Conservation (phyloP, 1,140 invertebrate genomes). For the Spodoptera frugiperda region DNA sequence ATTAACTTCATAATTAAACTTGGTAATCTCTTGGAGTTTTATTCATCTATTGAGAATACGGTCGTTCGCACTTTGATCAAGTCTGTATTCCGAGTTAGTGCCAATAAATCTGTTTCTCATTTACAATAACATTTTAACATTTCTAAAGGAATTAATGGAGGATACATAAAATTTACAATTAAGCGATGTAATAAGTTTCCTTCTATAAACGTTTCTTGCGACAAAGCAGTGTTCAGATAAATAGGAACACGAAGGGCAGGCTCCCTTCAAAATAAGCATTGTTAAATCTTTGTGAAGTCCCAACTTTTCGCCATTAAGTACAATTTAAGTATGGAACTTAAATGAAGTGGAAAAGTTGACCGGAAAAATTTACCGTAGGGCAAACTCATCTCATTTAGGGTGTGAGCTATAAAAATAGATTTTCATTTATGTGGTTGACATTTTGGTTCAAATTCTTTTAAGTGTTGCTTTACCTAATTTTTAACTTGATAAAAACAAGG, state of each 20-base stretch:
- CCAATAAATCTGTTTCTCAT: constrained; percentile 21
- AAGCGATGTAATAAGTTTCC: constrained; percentile 48
- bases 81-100: constrained; percentile 17
- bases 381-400: constrained; percentile 26
- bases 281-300: constrained; percentile 84
- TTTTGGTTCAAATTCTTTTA: background rate
- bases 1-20: constrained; percentile 82
- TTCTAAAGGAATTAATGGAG: constrained; percentile 31
- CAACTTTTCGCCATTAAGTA: constrained; percentile 81
- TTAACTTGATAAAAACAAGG: too few species aligned
- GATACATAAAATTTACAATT: constrained; percentile 41
- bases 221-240: constrained; percentile 65
- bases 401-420: constrained; percentile 18
- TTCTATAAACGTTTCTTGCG: constrained; percentile 57
- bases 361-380: constrained; percentile 57
- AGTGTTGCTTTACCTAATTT: background rate
- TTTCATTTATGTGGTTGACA: background rate
- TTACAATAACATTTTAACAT: constrained; percentile 31
- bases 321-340: constrained; percentile 83
- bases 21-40: constrained; percentile 62
- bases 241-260: constrained; percentile 64
- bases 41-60: constrained; percentile 60
- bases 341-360: constrained; percentile 85
- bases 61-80: constrained; percentile 55
- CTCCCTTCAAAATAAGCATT: constrained; percentile 82